These are phyloP conservation scores for Pimpla rufipes DNA, from an alignment of 2,888 invertebrate species.

Conservation along the genomic window DNA sequence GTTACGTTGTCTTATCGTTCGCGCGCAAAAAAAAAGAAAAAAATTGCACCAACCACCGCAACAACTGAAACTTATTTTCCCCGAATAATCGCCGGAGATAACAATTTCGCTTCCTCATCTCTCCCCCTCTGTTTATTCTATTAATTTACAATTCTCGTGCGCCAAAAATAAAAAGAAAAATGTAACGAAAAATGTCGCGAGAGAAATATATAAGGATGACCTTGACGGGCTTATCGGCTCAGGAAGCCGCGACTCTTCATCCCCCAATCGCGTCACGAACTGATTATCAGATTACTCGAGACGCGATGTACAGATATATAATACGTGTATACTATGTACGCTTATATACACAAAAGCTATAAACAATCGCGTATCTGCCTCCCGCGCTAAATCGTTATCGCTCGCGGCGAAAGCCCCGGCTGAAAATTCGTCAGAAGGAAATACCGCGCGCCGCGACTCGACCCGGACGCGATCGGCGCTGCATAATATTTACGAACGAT, in stretches of 20 bases:
- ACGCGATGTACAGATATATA: neutral
- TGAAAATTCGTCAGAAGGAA: constrained; percentile 42
- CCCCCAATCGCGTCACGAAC: constrained; percentile 45
- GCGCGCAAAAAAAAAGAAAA: neutral
- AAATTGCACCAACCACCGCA: neutral
- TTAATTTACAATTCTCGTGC: neutral
- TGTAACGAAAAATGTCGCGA: neutral
- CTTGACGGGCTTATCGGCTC: constrained; percentile 38
- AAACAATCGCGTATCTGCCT: constrained; percentile 15
- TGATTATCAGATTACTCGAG: constrained; percentile 44
- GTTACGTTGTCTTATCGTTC: neutral
- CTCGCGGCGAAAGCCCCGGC: neutral
- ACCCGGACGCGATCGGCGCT: constrained; percentile 33
- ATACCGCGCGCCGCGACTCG: neutral
- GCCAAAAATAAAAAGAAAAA: neutral
- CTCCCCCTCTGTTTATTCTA: neutral
- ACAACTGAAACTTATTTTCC: neutral
- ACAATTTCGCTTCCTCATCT: neutral
- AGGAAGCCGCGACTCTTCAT: constrained; percentile 49
- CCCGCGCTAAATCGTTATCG: constrained; percentile 42
- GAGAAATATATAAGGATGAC: no score
- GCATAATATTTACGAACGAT: constrained; percentile 63
- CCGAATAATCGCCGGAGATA: neutral
- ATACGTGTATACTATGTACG: no score
- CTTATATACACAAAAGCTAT: constrained; percentile 20